Base-by-base conservation (phyloP, 2,797 vertebrate species). In the Tangara arthus region DNA sequence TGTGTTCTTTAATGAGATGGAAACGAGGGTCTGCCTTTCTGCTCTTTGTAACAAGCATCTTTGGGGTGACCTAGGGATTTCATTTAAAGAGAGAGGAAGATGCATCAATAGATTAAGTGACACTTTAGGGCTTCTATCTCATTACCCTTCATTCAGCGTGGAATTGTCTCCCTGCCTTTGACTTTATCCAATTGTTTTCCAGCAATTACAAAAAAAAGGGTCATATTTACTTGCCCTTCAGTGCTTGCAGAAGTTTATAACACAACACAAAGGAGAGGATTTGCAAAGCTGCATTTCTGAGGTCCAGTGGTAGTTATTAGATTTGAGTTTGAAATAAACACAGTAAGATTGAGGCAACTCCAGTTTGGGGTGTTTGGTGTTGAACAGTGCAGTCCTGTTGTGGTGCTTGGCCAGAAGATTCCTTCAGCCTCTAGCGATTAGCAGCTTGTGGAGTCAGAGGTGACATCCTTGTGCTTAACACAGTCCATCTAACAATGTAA, bases 401-500 rank as follows among this genome's bases (percentile, higher is more conserved):
- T 35, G 35, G 24, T 35, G 39, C 35, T 76, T 30, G 34, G 16
- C 20, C 26, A 28, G 52, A 44, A 66, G n/a, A 32, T 53, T 78
- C 13, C 64, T 91, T 41, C 75, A 57, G 21, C 46, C 15, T 75
- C 11, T 59, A 34, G 32, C 0, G 0, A 15, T 63, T 57, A 80
- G 32, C 46, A n/a, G 19, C 56, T 53, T 0, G 0, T 46, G 37
- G 44, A 73, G 47, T 66, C n/a, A 32, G 75, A 63, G 47, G 42
- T 77, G n/a, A 49, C 2, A 6, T 55, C 37, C 41, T 87, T 60
- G 16, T 72, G 27, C 69, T 75, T n/a, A 68, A 37, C 15, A 34
- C 8, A 19, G 16, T 6, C 1, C 6, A 15, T 39, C 4, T 57
- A 42, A 64, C 15, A 23, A 7, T 0, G 2, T 14, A 4, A 71